These are phyloP conservation scores for Telmatherina bonti DNA, from an alignment of 2,797 vertebrate genomes.

Conservation along the genomic window DNA sequence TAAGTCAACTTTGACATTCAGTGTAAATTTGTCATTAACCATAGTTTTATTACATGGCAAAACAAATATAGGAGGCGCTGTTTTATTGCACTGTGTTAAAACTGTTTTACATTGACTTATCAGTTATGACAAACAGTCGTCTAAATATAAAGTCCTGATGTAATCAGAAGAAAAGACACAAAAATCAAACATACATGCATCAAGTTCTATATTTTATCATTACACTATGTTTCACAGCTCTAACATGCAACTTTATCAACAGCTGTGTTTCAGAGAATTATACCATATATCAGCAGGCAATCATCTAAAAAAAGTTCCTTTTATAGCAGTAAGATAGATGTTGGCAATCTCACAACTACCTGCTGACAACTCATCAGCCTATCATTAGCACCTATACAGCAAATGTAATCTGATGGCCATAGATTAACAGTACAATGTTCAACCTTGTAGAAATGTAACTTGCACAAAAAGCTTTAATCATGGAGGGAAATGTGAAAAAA, in stretches of 20 bases:
- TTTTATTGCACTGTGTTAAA: too few species aligned
- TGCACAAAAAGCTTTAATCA: too few species aligned
- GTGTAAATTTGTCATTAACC: neutral
- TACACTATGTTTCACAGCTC: neutral
- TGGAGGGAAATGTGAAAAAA: too few species aligned
- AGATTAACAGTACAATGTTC: neutral
- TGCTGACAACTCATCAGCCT: neutral
- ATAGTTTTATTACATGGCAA: neutral
- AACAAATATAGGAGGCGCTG: too few species aligned
- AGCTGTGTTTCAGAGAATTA: neutral
- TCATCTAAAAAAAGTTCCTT: neutral
- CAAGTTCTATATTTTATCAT: neutral
- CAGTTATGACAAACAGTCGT: too few species aligned
- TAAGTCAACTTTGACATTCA: neutral
- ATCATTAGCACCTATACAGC: neutral
- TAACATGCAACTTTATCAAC: neutral
- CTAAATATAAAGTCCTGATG: too few species aligned
- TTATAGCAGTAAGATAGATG: neutral
- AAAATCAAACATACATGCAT: neutral
- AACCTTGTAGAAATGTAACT: neutral
- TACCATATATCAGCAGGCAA: neutral
- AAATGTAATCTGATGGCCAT: neutral
- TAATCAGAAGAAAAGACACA: too few species aligned
- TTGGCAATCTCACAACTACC: too few species aligned
- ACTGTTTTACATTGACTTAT: too few species aligned